phyloP scores from a whole-genome alignment of 2,888 invertebrate genomes.

The Beris chalybata region DNA sequence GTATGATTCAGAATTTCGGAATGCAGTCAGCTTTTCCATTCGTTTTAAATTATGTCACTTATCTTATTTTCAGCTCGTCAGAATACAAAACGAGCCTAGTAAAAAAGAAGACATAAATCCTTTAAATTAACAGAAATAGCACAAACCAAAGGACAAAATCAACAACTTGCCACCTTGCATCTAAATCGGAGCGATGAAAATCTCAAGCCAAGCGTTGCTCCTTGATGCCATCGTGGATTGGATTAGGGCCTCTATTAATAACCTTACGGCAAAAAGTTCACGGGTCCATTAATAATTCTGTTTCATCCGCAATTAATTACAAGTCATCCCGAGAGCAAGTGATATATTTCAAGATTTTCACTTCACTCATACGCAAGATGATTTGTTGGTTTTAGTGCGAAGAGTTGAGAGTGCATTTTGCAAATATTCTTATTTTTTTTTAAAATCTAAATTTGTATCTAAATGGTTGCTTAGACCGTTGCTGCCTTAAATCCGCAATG shows the following conservation, averaged over 20 bases:
- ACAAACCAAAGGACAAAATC: too few species aligned
- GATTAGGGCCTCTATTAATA: conserved; percentile 16
- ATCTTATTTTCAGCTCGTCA: too few species aligned
- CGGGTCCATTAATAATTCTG: conserved; percentile 34
- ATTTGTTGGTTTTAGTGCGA: conserved; percentile 24
- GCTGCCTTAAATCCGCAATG: not conserved
- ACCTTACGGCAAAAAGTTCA: conserved; percentile 17
- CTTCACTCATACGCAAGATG: conserved; percentile 23
- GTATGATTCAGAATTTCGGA: too few species aligned
- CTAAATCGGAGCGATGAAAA: conserved; percentile 9
- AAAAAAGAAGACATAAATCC: too few species aligned
- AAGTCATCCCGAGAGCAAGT: conserved; percentile 34
- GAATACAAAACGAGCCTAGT: too few species aligned
- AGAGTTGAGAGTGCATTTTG: conserved; percentile 12
- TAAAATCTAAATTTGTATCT: not conserved
- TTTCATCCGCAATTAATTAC: conserved; percentile 36
- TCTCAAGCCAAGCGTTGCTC: conserved; percentile 11
- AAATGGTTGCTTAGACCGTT: too few species aligned
- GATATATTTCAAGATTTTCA: conserved; percentile 32
- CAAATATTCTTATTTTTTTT: not conserved
- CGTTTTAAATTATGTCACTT: too few species aligned
- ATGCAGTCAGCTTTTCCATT: too few species aligned
- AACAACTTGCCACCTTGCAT: too few species aligned
- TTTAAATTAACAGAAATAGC: too few species aligned
- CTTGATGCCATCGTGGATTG: conserved; percentile 12